A percentile compares a stretch with the other conserved stretches of the same genome.
Conservation (phyloP, 2,888 invertebrate genomes). For the Meiosimyza platycephala region DNA sequence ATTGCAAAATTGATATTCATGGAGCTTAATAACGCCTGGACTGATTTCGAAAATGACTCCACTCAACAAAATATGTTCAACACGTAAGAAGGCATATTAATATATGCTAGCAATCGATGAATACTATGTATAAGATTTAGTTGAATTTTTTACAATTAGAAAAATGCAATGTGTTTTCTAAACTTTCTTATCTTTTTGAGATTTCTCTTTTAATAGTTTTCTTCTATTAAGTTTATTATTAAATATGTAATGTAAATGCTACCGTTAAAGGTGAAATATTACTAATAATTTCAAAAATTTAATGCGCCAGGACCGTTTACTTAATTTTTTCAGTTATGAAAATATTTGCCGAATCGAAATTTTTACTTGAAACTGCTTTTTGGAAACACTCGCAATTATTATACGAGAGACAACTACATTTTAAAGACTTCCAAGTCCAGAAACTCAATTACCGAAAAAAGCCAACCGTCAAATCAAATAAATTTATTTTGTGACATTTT, state of each 20-base stretch:
- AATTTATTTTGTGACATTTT: no score
- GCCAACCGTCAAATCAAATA: no score
- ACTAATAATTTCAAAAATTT: background rate
- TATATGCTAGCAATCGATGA: background rate
- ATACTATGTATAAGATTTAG: slow-evolving; percentile 23
- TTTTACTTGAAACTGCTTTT: no score
- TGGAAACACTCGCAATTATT: no score
- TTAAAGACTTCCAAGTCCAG: no score
- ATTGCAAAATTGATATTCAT: slow-evolving; percentile 97
- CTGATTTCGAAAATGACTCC: slow-evolving; percentile 86
- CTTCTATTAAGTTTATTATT: background rate
- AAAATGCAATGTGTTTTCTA: slow-evolving; percentile 10
- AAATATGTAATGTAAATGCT: slow-evolving; percentile 24
- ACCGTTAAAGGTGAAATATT: background rate
- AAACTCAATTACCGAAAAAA: no score
- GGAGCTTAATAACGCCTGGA: slow-evolving; percentile 99
- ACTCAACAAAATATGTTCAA: slow-evolving; percentile 82
- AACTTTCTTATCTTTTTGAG: slow-evolving; percentile 10
- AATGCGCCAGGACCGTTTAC: slow-evolving; percentile 57
- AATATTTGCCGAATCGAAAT: no score
- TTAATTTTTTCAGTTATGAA: slow-evolving; percentile 51
- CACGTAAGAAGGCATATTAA: slow-evolving; percentile 50
- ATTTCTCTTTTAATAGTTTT: background rate
- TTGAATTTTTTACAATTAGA: slow-evolving; percentile 14
- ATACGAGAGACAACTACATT: no score